A percentile compares a stretch with the other conserved stretches of the same genome.
Conservation (phyloP, 2,113 vertebrate genomes). For the Dermatemys mawii region DNA sequence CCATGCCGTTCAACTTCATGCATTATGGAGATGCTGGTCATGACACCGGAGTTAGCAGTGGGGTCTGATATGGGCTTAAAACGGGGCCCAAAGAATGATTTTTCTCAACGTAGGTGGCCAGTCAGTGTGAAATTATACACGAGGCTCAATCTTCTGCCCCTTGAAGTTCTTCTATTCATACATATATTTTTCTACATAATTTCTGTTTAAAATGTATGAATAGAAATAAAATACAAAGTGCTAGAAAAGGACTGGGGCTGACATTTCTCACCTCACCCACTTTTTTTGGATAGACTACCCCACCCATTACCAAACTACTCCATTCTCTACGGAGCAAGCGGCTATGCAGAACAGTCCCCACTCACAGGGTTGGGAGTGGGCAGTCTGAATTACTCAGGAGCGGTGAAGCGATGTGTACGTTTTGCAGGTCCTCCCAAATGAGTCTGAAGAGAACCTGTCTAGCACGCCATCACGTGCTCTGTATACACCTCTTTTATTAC, state of each 20-base stretch:
- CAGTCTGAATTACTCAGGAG: neutral
- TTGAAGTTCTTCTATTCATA: neutral
- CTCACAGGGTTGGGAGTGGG: neutral
- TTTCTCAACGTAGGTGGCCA: neutral
- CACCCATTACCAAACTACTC: neutral
- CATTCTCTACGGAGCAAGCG: neutral
- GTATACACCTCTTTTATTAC: neutral
- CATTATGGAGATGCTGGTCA: neutral
- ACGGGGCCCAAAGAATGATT: neutral
- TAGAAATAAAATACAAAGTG: neutral
- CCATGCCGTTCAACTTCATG: neutral
- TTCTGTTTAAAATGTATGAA: too few species aligned
- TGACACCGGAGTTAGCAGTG: neutral
- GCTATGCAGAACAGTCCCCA: neutral
- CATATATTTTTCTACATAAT: too few species aligned
- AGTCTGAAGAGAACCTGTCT: neutral
- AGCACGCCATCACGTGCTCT: neutral
- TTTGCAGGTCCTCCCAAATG: neutral
- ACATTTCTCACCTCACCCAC: neutral
- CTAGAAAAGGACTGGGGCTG: neutral
- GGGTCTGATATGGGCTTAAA: neutral
- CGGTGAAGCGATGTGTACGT: neutral
- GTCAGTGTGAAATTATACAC: neutral
- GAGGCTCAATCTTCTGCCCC: neutral
- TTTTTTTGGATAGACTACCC: neutral